Evolutionary conservation across 2,113 vertebrate species (phyloP), one percentile per base, ranked within the genome.

Genomic region (Boleophthalmus pectinirostris): DNA sequence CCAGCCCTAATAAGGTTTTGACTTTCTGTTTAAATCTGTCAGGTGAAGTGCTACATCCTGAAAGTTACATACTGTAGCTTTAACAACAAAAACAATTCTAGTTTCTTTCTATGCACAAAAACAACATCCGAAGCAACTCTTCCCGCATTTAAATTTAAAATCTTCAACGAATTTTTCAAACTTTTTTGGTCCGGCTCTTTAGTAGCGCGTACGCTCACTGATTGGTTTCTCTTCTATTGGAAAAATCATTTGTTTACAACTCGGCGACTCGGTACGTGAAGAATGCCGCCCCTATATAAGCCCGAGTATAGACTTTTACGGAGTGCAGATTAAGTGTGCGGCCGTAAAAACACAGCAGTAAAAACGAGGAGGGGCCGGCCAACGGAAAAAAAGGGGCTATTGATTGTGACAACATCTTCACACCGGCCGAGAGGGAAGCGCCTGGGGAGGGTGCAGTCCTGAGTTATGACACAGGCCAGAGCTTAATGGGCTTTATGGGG

Each of bases 271-370:
- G 54, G 63, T 67, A 9, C 63, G 51, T 10, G 49, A 83, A 74
- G 75, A 82, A 86, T 69, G 78, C 23, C 0, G 64, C 80, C 69
- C 72, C 63, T 77, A n/a, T 46, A 1, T 45, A 1, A 79, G 35
- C 69, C 69, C 35, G 66, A 35, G 79, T 71, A 63, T 20, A 9
- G 66, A 73, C 70, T 46, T 81, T 80, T 69, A 81, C 71, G 49
- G 75, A 78, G 85, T 21, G 24, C 72, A 77, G 66, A 82, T 84
- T 82, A 87, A 88, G 71, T 79, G 58, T 69, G 33, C 23, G 24
- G 77, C 47, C 78, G 85, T 88, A 84, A 84, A n/a, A 85, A 80
- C 0, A 15, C 35, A 29, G 74, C 45, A 72, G 15, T 90, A 85
- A 88, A 88, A 35, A 16, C 3, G 12, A 79, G 68, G 72, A 74